Evolutionary conservation across 2,797 vertebrate species (phyloP).

Genomic region (Malurus splendens): DNA sequence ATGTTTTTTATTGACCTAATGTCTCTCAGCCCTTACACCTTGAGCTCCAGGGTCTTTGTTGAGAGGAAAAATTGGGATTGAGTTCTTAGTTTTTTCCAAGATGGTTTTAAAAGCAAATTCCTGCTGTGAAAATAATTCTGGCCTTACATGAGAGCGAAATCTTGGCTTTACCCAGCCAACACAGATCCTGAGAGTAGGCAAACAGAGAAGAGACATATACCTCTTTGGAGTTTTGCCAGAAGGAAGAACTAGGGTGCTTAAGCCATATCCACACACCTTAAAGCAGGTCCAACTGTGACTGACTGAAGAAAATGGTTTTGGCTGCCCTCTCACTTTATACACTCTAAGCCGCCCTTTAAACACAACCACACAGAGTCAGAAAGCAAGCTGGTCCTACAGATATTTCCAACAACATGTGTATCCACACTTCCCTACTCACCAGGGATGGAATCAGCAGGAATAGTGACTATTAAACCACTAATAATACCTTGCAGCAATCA

Average conservation of each 20-base stretch:
- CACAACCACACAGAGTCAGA: background rate
- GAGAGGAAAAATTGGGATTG: background rate
- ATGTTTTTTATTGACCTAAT: background rate
- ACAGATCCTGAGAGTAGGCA: background rate
- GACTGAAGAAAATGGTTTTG: background rate
- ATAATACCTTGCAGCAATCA: background rate
- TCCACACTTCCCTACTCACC: background rate
- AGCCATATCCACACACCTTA: background rate
- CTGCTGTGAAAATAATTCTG: background rate
- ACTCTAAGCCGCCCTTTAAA: background rate
- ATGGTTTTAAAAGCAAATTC: background rate
- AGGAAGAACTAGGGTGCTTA: background rate
- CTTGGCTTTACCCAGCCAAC: background rate
- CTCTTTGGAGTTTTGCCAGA: background rate
- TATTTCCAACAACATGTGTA: background rate
- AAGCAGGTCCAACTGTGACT: background rate
- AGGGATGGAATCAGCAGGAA: background rate
- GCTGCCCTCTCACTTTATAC: background rate
- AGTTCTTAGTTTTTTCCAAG: background rate
- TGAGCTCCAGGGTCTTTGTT: background rate
- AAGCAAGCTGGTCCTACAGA: background rate
- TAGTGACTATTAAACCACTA: background rate
- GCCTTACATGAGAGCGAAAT: background rate
- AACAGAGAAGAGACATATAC: background rate
- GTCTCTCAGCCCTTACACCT: background rate